A percentile compares a stretch with the other conserved stretches of the same genome.
phyloP scores from a whole-genome alignment of 1,140 invertebrate genomes.

The Steinernema khuongi region DNA sequence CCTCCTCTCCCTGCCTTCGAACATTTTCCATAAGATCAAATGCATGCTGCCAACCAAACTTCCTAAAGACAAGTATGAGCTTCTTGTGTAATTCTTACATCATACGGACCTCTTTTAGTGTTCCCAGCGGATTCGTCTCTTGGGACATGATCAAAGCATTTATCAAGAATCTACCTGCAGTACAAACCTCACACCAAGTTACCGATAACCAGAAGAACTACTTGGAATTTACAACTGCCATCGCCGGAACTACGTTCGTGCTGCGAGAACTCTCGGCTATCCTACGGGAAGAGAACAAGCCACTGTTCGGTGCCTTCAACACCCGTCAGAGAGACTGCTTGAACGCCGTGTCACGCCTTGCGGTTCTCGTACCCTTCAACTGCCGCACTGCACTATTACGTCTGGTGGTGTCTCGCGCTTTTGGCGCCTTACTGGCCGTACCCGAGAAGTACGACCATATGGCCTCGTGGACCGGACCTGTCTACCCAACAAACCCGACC shows the following conservation, averaged over 20 bases:
- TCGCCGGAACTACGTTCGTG: constrained; percentile 44
- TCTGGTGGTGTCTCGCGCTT: background rate
- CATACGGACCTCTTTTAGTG: background rate
- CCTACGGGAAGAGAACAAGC: constrained; percentile 51
- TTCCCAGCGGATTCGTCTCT: constrained; percentile 10
- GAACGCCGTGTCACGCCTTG: constrained; percentile 41
- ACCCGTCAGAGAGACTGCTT: constrained; percentile 52
- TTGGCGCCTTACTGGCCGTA: background rate
- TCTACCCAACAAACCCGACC: constrained; percentile 4
- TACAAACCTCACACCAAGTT: background rate
- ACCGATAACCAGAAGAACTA: background rate
- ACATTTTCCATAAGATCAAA: background rate
- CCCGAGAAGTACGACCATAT: constrained; percentile 1
- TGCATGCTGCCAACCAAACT: constrained; percentile 1
- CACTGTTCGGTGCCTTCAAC: constrained; percentile 56
- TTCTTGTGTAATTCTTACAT: background rate
- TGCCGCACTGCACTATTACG: background rate
- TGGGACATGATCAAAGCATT: constrained; percentile 28
- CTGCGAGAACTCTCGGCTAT: constrained; percentile 43
- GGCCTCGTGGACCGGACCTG: constrained; percentile 17
- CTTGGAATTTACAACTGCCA: background rate
- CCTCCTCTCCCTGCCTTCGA: background rate
- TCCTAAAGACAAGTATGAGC: constrained; percentile 8
- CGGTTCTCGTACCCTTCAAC: constrained; percentile 39
- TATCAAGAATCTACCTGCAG: constrained; percentile 6